Evolutionary conservation across 2,113 vertebrate genomes (phyloP).

Genomic region (Coptodon rendalli): DNA sequence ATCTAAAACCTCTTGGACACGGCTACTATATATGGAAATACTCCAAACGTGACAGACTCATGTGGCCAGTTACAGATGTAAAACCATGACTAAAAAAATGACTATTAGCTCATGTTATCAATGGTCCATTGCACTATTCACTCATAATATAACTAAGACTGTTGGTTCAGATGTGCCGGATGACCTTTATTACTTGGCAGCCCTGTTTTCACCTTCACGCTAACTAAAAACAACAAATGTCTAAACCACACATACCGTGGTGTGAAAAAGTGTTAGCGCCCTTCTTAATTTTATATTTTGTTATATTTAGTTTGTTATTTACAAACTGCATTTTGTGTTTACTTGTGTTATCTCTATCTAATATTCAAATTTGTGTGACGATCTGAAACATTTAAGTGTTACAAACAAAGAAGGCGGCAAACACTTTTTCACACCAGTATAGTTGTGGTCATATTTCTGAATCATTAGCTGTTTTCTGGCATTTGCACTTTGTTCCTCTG

Average conservation of each 20-base stretch:
- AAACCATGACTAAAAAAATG: not conserved
- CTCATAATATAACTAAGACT: not conserved
- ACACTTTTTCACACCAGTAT: not conserved
- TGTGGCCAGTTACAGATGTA: not conserved
- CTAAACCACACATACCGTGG: not conserved
- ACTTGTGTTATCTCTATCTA: not conserved
- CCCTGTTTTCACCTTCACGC: not conserved
- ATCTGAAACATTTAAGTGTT: not conserved
- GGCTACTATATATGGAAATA: not conserved
- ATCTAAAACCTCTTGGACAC: not conserved
- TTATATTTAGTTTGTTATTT: not conserved
- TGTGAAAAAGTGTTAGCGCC: not conserved
- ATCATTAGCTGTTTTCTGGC: not conserved
- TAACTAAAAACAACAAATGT: not conserved
- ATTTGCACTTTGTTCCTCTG: not conserved
- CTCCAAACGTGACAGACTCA: accelerated
- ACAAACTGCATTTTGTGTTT: not conserved
- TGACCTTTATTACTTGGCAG: not conserved
- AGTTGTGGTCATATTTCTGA: not conserved
- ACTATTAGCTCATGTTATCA: not conserved
- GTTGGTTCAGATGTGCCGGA: not conserved
- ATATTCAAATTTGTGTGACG: not conserved
- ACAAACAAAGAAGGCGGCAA: not conserved
- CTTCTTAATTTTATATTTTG: not conserved
- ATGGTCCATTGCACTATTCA: not conserved